Conservation (phyloP, 1,140 invertebrate species). For the Trigoniulus corallinus region DNA sequence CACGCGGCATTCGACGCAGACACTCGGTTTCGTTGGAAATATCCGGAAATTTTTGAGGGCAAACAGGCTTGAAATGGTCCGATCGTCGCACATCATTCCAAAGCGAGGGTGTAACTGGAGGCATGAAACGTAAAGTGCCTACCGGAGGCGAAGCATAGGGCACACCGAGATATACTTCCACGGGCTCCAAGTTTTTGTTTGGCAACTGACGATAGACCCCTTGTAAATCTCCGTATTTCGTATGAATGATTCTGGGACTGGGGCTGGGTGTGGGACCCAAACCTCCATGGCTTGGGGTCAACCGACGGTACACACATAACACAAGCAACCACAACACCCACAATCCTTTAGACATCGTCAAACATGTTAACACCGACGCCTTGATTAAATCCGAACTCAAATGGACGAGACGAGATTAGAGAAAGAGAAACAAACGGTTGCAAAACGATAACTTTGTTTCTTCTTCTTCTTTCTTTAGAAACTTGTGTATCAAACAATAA, state of each 20-base stretch:
- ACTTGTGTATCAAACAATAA: too few relatives aligned
- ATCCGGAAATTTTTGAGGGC: constrained; percentile 60
- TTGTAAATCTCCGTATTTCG: constrained; percentile 31
- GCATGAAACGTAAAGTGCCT: constrained; percentile 48
- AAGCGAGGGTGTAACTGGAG: constrained; percentile 43
- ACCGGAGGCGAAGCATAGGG: constrained; percentile 66
- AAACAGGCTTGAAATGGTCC: constrained; percentile 52
- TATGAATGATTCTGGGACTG: constrained; percentile 43
- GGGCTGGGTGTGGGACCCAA: neutral
- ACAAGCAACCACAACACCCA: too few relatives aligned
- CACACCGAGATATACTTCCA: constrained; percentile 39
- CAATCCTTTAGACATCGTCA: too few relatives aligned
- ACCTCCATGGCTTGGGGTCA: too few relatives aligned
- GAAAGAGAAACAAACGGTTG: too few relatives aligned
- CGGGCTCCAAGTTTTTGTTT: constrained; percentile 16
- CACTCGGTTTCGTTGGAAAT: constrained; percentile 58
- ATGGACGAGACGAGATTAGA: too few relatives aligned
- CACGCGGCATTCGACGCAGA: constrained; percentile 46
- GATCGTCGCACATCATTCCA: constrained; percentile 57
- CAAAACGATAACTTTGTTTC: too few relatives aligned
- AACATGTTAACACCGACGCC: too few relatives aligned
- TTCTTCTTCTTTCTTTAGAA: too few relatives aligned
- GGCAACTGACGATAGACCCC: constrained; percentile 21
- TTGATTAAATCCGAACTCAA: too few relatives aligned
- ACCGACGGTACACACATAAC: too few relatives aligned